phyloP scores from a whole-genome alignment of 2,113 vertebrate species.

The Amphilophus citrinellus region DNA sequence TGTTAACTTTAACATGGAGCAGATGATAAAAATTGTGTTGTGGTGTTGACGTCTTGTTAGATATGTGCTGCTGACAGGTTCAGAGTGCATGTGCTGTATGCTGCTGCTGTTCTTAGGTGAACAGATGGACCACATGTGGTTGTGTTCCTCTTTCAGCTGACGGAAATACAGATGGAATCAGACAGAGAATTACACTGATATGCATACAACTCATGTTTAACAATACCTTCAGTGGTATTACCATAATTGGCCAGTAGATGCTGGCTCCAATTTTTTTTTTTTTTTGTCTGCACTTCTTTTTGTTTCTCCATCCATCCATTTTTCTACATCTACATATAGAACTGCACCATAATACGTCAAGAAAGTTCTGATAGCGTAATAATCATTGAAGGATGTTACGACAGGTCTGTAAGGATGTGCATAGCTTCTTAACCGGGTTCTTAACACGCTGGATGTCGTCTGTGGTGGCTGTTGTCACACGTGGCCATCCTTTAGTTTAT shows the following conservation, averaged over 20 bases:
- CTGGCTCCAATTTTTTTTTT: neutral
- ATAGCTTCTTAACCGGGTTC: too few species aligned
- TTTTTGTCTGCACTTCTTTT: too few species aligned
- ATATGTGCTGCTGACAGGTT: slow-evolving; percentile 3
- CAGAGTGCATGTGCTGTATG: neutral
- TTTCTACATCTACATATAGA: too few species aligned
- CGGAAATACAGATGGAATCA: slow-evolving; percentile 22
- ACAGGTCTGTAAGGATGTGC: too few species aligned
- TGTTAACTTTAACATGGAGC: neutral
- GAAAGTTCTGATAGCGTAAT: too few species aligned
- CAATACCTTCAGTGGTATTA: neutral
- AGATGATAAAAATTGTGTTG: neutral
- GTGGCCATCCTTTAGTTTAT: too few species aligned
- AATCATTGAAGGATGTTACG: too few species aligned
- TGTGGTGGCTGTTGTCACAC: too few species aligned
- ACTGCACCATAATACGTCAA: too few species aligned
- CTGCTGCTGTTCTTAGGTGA: slow-evolving; percentile 30
- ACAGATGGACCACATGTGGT: slow-evolving; percentile 47
- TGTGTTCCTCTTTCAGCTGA: slow-evolving; percentile 2
- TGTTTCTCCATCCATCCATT: too few species aligned
- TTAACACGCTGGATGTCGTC: too few species aligned
- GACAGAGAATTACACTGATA: neutral
- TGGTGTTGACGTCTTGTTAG: neutral
- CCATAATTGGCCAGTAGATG: neutral
- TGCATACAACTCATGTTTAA: neutral